phyloP scores from a whole-genome alignment of 2,113 vertebrate species.

The Piprites chloris region DNA sequence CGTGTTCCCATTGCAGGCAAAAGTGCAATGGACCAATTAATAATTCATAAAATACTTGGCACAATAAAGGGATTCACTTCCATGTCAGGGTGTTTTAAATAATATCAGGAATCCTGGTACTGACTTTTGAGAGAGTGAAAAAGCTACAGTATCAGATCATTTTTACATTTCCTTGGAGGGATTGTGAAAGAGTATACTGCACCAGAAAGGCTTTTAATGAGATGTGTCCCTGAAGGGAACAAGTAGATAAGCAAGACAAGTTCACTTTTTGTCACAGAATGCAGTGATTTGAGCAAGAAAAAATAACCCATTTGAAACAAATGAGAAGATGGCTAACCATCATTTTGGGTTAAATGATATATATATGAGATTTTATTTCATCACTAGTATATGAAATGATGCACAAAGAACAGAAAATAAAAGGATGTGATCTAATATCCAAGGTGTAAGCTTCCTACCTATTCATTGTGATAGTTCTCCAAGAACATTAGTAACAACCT shows the following conservation, averaged over 20 bases:
- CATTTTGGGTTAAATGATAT: not conserved
- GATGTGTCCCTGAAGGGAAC: not conserved
- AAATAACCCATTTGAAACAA: not conserved
- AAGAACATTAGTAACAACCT: slow-evolving; percentile 77
- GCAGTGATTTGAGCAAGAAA: not conserved
- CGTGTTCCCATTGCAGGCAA: not conserved
- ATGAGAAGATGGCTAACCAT: not conserved
- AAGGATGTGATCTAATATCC: slow-evolving; percentile 46
- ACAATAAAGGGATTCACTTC: slow-evolving; percentile 31
- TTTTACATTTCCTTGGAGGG: slow-evolving; percentile 25
- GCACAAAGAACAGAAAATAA: not conserved
- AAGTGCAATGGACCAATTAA: slow-evolving; percentile 44
- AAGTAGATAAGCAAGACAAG: not conserved
- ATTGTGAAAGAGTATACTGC: not conserved
- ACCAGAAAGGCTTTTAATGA: slow-evolving; percentile 34
- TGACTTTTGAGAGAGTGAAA: not conserved
- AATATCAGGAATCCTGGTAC: slow-evolving; percentile 16
- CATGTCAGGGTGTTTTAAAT: slow-evolving; percentile 14
- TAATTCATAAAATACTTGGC: slow-evolving; percentile 39
- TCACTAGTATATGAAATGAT: not conserved
- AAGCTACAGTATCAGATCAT: not conserved
- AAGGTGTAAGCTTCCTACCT: slow-evolving; percentile 57
- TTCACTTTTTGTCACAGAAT: not conserved
- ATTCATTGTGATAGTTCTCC: slow-evolving; percentile 68
- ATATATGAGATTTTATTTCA: slow-evolving; percentile 52